Base-by-base conservation (phyloP, 2,113 vertebrate species). In the Oceanites oceanicus region DNA sequence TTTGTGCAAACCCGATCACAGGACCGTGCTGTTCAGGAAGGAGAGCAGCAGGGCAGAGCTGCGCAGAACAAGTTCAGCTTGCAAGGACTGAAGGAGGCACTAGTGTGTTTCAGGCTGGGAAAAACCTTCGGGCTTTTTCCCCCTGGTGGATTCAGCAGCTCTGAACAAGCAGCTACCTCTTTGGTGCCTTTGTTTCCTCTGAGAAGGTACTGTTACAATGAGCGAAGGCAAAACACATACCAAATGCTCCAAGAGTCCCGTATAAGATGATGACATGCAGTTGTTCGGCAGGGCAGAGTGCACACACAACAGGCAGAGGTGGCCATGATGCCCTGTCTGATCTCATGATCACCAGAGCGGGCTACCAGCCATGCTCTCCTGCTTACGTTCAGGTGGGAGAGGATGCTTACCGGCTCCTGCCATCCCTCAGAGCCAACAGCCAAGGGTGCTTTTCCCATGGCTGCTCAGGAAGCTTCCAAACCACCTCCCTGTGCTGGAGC, bases 341-440 rank as follows among this genome's bases (percentile, higher is more conserved):
- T 38, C 38, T 38, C 38, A 38, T 10, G 38, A 38, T 38, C 26
- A 11, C 18, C 52, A 34, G 19, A 49, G 32, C 1, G 13, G 10
- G 27, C 20, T 25, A 34, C 40, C n/a, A 47, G 19, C 53, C 56
- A 8, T 18, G 16, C 23, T 63, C 23, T 38, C 40, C 61, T 36
- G n/a, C 27, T 38, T 8, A 1, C 2, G 0, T n/a, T 27, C 40
- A 5, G 26, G 9, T 20, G 32, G 15, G 30, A 71, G 47, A 32
- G 23, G 71, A 52, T 32, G 45, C 59, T 77, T 3, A 0, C 11
- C 4, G 1, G 44, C 70, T 77, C 40, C 72, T 40, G 52, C 52
- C n/a, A 11, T 7, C 45, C 45, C 52, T 18, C 25, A 4, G 19
- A 49, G 42, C 10, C 0, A 65, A n/a, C 15, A 59, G 44, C 10